Conservation (phyloP, 2,888 invertebrate species). For the Rhamphomyia laevipes region DNA sequence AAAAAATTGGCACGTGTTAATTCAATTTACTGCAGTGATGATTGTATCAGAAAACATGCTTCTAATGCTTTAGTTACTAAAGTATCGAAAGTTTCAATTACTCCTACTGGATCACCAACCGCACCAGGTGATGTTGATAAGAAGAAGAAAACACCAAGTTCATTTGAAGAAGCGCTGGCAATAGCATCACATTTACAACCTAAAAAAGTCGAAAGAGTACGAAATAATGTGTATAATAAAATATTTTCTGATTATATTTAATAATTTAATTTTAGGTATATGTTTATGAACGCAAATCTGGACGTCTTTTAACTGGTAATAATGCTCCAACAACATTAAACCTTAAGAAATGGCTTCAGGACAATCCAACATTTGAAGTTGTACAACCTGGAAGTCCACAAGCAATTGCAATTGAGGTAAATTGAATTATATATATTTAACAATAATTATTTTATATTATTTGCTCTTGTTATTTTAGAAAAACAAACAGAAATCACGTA, state of each 20-base stretch:
- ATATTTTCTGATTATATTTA: background rate
- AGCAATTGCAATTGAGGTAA: slow-evolving; percentile 32
- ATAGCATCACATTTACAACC: slow-evolving; percentile 26
- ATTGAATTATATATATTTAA: background rate
- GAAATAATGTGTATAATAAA: background rate
- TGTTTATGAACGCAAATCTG: slow-evolving; percentile 73
- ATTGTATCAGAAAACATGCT: slow-evolving; percentile 76
- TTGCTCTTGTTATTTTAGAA: slow-evolving; percentile 17
- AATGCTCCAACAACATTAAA: slow-evolving; percentile 72
- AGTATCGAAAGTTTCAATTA: slow-evolving; percentile 23
- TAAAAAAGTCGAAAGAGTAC: slow-evolving; percentile 30
- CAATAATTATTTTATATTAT: background rate
- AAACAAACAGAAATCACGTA: slow-evolving; percentile 18
- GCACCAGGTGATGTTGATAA: slow-evolving; percentile 22
- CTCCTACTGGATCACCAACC: slow-evolving; percentile 15
- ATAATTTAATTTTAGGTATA: slow-evolving; percentile 41
- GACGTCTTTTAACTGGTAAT: slow-evolving; percentile 60
- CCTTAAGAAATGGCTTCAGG: slow-evolving; percentile 71
- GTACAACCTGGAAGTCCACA: slow-evolving; percentile 51
- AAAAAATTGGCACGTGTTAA: slow-evolving; percentile 59
- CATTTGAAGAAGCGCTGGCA: slow-evolving; percentile 33
- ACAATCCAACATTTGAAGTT: slow-evolving; percentile 80
- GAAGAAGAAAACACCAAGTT: slow-evolving; percentile 30
- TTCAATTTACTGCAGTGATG: slow-evolving; percentile 81
- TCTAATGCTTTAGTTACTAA: slow-evolving; percentile 44